Evolutionary conservation across 2,888 invertebrate genomes (phyloP).

Genomic region (Osmoderma eremita): DNA sequence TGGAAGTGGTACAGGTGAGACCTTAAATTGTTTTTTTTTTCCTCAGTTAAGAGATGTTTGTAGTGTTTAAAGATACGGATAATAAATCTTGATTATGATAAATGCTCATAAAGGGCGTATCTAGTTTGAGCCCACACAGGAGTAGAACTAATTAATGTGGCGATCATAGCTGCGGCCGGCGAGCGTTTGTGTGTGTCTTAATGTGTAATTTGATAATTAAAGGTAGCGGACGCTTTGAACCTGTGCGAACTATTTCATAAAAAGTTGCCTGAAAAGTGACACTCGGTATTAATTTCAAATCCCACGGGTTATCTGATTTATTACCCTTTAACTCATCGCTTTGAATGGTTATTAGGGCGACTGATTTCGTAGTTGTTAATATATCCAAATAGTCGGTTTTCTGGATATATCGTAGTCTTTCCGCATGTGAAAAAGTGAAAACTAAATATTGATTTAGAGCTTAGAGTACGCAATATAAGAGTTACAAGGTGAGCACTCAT

Average conservation of each 20-base stretch:
- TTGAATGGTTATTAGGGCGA: slow-evolving; percentile 33
- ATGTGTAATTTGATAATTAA: slow-evolving; percentile 60
- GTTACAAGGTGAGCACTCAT: too few species aligned
- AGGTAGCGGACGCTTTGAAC: slow-evolving; percentile 55
- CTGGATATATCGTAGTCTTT: not conserved
- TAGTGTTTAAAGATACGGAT: slow-evolving; percentile 37
- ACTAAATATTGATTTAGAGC: not conserved
- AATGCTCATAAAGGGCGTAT: slow-evolving; percentile 54
- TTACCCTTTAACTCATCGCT: slow-evolving; percentile 42
- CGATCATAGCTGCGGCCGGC: slow-evolving; percentile 40
- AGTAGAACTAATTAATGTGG: slow-evolving; percentile 56
- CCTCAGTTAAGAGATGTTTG: slow-evolving; percentile 16
- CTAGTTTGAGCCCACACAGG: slow-evolving; percentile 54
- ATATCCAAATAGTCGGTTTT: slow-evolving; percentile 8
- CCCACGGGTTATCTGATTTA: slow-evolving; percentile 57
- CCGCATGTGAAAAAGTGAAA: not conserved
- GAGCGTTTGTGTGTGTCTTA: slow-evolving; percentile 47
- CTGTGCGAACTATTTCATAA: slow-evolving; percentile 56
- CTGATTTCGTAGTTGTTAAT: slow-evolving; percentile 32
- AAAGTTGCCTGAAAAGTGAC: slow-evolving; percentile 53
- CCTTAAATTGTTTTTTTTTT: slow-evolving; percentile 23
- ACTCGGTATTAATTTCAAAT: slow-evolving; percentile 57
- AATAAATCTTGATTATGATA: slow-evolving; percentile 55
- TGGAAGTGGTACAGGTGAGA: slow-evolving; percentile 27
- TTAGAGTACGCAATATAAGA: too few species aligned